Conservation (phyloP, 92 coral and sea anemone species). For the Siderastrea radians region DNA sequence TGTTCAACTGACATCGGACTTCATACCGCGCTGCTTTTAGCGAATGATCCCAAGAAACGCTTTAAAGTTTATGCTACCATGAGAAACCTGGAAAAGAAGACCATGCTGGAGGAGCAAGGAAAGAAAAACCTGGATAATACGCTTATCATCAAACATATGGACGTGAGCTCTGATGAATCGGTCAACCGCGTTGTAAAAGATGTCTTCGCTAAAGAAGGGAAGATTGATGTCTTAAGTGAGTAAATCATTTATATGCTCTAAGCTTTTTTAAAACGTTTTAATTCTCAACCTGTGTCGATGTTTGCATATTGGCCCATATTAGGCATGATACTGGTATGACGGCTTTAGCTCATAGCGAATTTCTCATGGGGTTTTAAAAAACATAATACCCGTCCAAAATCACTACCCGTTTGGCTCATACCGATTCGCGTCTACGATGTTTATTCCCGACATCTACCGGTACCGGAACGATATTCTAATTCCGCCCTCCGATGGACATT, state of each 20-base stretch:
- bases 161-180: conserved; percentile 91
- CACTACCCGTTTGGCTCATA: no score
- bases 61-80: conserved; percentile 93
- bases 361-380: no score
- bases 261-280: background rate
- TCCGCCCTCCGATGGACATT: no score
- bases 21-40: conserved; percentile 82
- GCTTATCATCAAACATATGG: conserved; percentile 73
- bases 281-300: background rate
- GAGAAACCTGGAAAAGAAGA: conserved; percentile 86
- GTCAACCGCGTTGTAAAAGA: conserved; percentile 75
- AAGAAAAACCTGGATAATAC: conserved; percentile 69
- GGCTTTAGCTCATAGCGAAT: no score
- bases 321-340: no score
- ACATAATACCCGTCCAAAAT: no score
- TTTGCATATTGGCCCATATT: background rate
- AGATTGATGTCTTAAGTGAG: conserved; percentile 88
- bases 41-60: conserved; percentile 82
- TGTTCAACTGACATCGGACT: conserved; percentile 93
- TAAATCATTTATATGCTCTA: background rate
- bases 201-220: conserved; percentile 78
- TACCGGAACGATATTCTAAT: no score
- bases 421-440: no score
- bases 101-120: conserved; percentile 68
- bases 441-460: no score